Evolutionary conservation across 2,888 invertebrate genomes (phyloP), one percentile per base, ranked within the genome.

Genomic region (Tenodera sinensis): DNA sequence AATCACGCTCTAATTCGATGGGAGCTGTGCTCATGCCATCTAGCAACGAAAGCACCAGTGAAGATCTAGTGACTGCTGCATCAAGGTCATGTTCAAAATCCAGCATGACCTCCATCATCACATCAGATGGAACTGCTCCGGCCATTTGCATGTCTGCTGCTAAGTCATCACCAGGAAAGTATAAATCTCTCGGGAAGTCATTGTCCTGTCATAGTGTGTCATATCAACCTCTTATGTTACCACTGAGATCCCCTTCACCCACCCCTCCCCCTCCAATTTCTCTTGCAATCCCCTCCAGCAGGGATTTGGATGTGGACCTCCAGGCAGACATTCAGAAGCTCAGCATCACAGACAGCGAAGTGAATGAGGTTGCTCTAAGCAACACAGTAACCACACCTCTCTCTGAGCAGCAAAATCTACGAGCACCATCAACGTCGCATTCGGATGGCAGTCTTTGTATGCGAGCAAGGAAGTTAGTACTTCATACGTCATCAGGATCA

Each of bases 1-100:
- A 96, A 91, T 94, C 95, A 0, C 94, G 97, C 91, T 97, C 97
- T 2, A 96, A 97, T 92, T 97, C 97, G 0, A 95, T 96, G 91
- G 93, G 95, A 0, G 95, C 95, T 27, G 90, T 88, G 12, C 83
- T 89, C n/a, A 82, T 83, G 82, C 81, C 87, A 8, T 30, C 34
- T 34, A 71, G 87, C 15, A 34, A 34, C n/a, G 87, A 87, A 14
- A 54, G 27, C 20, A 81, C 28, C 25, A 83, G 30, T 20, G 83
- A 87, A 34, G 87, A 87, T 34, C 87, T 83, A 87, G 82, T 42
- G 82, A 82, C 34, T 30, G 25, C 28, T 6, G 34, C 28, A 83
- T 20, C 82, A 83, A 12, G 34, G 14, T 34, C 82, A 15, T 30
- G 34, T 34, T 34, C 34, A 3, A 87, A 81, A 27, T 83, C 83